Conservation (phyloP, 1,140 invertebrate genomes). For the Euura lappo region DNA sequence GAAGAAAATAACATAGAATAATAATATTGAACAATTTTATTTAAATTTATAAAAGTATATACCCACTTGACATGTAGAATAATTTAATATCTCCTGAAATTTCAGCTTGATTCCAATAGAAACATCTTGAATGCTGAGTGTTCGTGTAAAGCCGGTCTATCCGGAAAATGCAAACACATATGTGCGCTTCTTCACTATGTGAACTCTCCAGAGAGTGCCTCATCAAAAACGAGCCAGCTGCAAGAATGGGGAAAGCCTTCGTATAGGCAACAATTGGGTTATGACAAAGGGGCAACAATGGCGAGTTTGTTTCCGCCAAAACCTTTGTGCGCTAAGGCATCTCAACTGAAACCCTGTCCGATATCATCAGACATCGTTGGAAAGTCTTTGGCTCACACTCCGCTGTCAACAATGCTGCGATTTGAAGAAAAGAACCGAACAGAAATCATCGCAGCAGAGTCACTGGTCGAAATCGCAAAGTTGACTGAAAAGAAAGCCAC, state of each 20-base stretch:
- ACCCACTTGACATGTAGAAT: background rate
- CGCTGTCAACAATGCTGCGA: conserved; percentile 12
- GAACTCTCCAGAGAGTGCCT: conserved; percentile 17
- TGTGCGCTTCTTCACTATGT: conserved; percentile 21
- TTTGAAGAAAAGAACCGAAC: conserved; percentile 19
- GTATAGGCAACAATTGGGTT: conserved; percentile 15
- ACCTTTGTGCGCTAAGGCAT: background rate
- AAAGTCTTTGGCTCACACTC: background rate
- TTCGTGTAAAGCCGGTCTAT: conserved; percentile 19
- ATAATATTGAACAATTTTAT: no score
- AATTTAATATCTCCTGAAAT: conserved; percentile 18
- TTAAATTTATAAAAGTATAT: background rate
- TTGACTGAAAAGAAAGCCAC: background rate
- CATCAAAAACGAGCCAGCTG: conserved; percentile 20
- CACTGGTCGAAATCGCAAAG: conserved; percentile 8
- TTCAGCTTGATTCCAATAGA: conserved; percentile 23
- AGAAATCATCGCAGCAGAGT: conserved; percentile 17
- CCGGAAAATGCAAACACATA: conserved; percentile 22
- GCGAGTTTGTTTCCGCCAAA: conserved; percentile 10
- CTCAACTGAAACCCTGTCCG: background rate
- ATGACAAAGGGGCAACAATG: conserved; percentile 22
- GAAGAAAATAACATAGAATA: no score
- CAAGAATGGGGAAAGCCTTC: conserved; percentile 27
- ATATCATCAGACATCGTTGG: conserved; percentile 8
- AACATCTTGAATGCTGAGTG: conserved; percentile 18